These are phyloP conservation scores for Scomberomorus guttatus DNA, from an alignment of 2,797 vertebrate species.

Conservation along the genomic window DNA sequence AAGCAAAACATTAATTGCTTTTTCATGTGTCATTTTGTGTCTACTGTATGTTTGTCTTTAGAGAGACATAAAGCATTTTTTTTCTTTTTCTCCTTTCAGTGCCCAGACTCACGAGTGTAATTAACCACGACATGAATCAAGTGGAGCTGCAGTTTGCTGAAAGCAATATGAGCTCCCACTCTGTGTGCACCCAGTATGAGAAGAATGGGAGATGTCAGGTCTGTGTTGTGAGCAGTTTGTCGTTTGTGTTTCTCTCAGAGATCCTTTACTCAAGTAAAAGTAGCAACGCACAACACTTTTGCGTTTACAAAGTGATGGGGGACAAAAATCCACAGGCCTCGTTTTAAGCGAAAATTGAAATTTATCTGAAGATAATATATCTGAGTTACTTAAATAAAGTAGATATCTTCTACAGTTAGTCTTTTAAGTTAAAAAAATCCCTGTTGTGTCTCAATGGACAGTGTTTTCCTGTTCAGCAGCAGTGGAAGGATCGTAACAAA, in stretches of 20 bases:
- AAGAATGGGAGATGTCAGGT: constrained; percentile 70
- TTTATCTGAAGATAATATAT: too few relatives aligned
- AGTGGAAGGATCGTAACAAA: too few relatives aligned
- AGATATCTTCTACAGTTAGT: too few relatives aligned
- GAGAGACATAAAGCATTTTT: not conserved
- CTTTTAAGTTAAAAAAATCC: too few relatives aligned
- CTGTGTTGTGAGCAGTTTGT: constrained; percentile 20
- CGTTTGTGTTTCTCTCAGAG: not conserved
- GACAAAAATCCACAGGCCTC: too few relatives aligned
- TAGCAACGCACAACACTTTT: not conserved
- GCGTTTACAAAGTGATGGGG: too few relatives aligned
- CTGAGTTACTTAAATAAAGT: too few relatives aligned
- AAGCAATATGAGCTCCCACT: not conserved
- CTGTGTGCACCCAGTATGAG: constrained; percentile 79
- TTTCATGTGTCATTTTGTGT: not conserved
- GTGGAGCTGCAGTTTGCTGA: constrained; percentile 67
- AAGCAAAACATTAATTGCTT: fast-evolving
- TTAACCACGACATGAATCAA: constrained; percentile 34
- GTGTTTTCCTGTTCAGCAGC: too few relatives aligned
- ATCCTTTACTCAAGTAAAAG: not conserved
- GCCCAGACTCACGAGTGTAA: constrained; percentile 44
- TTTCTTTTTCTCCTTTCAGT: constrained; percentile 57
- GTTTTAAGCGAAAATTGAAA: too few relatives aligned
- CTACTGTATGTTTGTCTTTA: not conserved
- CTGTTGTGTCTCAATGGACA: too few relatives aligned